Percentiles rank a stretch among this genome's conserved stretches.
These are phyloP conservation scores for Andrena bicolor DNA, from an alignment of 2,888 invertebrate genomes.

Conservation along the genomic window DNA sequence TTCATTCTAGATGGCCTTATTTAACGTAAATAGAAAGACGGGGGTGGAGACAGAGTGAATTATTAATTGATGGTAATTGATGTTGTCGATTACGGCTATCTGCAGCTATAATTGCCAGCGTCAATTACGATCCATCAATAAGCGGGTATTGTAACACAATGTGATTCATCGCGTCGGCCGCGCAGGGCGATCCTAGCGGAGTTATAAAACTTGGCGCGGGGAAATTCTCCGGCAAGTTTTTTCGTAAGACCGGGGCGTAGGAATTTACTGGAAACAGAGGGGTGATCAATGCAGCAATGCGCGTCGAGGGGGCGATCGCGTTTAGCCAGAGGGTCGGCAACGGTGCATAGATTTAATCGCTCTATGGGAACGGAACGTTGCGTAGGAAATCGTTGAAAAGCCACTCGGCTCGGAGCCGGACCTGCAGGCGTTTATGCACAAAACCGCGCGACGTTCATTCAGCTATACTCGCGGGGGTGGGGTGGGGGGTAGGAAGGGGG, in stretches of 20 bases:
- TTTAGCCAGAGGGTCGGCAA: slow-evolving; percentile 67
- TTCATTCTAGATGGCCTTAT: slow-evolving; percentile 3
- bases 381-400: slow-evolving; percentile 68
- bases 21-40: background rate
- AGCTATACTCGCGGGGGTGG: too few species aligned
- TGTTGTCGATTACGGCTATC: slow-evolving; percentile 4
- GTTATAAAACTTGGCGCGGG: background rate
- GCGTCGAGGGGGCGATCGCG: slow-evolving; percentile 59
- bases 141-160: background rate
- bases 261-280: slow-evolving; percentile 52
- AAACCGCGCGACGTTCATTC: slow-evolving; percentile 6
- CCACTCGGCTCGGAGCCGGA: slow-evolving; percentile 32
- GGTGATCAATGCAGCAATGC: slow-evolving; percentile 62
- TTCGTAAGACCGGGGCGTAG: slow-evolving; percentile 28
- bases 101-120: background rate
- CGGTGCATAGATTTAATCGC: slow-evolving; percentile 73
- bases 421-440: slow-evolving; percentile 42
- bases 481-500: too few species aligned
- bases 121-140: slow-evolving; percentile 3
- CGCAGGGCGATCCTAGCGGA: background rate
- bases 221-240: slow-evolving; percentile 28
- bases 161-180: background rate
- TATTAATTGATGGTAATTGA: background rate
- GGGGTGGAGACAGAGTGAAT: background rate
- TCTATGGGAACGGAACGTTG: slow-evolving; percentile 71